Percentiles rank a stretch among this genome's conserved stretches.
Evolutionary conservation across 2,797 vertebrate genomes (phyloP).

Genomic region (Carapus acus): DNA sequence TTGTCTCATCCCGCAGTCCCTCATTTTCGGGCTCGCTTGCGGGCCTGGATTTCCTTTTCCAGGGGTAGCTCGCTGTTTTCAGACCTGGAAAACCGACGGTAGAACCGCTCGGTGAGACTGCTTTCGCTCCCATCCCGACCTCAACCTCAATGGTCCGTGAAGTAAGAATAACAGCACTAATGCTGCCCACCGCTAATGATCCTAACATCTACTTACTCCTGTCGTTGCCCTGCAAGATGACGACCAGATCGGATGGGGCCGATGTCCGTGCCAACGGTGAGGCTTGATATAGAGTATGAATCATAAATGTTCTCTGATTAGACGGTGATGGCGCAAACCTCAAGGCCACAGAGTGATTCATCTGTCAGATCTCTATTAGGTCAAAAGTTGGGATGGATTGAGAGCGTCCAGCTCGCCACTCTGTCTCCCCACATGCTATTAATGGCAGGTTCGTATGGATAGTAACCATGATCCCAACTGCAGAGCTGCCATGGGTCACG

Average conservation of each 20-base stretch:
- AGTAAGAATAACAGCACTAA: constrained; percentile 63
- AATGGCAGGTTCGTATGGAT: constrained; percentile 45
- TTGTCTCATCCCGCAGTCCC: constrained; percentile 70
- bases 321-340: constrained; percentile 52
- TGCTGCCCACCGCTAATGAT: constrained; percentile 58
- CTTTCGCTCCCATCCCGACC: constrained; percentile 44
- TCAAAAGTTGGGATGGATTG: constrained; percentile 23
- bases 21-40: constrained; percentile 55
- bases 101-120: constrained; percentile 37
- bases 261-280: constrained; percentile 40
- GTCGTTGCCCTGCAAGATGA: constrained; percentile 49
- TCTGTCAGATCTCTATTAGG: constrained; percentile 35
- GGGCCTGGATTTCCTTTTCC: constrained; percentile 58
- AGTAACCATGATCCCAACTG: constrained; percentile 20
- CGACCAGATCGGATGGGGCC: constrained; percentile 45
- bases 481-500: constrained; percentile 37
- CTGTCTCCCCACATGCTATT: constrained; percentile 42
- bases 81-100: constrained; percentile 55
- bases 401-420: constrained; percentile 18
- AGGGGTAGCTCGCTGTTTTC: constrained; percentile 51
- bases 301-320: constrained; percentile 56
- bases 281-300: constrained; percentile 46
- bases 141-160: constrained; percentile 43
- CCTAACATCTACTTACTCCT: constrained; percentile 48
- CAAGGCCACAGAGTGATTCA: constrained; percentile 46